A percentile compares a stretch with the other conserved stretches of the same genome.
Conservation (phyloP, 2,113 vertebrate genomes). For the Nothoprocta pentlandii region DNA sequence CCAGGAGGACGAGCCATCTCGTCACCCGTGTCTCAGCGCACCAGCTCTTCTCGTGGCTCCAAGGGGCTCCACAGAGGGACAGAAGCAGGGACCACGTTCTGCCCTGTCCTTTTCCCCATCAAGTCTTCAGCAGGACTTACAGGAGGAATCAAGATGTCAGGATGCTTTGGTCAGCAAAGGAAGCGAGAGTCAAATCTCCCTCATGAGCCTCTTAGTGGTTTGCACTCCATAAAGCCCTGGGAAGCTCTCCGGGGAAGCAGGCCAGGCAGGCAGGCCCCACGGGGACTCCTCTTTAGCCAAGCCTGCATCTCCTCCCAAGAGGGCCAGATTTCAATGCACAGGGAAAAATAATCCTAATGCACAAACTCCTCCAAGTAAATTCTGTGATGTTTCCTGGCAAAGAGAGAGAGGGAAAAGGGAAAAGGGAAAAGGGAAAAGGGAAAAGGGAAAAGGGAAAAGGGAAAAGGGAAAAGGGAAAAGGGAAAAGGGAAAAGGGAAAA, state of each 20-base stretch:
- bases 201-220: not conserved
- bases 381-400: not conserved
- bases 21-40: accelerated
- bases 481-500: too few species aligned
- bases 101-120: not conserved
- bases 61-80: not conserved
- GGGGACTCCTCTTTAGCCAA: not conserved
- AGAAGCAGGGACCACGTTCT: not conserved
- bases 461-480: too few species aligned
- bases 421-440: too few species aligned
- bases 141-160: not conserved
- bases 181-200: not conserved
- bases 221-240: not conserved
- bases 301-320: not conserved
- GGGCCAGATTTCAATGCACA: not conserved
- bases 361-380: too few species aligned
- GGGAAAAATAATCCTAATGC: not conserved
- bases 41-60: not conserved
- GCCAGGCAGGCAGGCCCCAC: not conserved
- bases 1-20: accelerated
- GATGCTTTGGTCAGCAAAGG: too few species aligned
- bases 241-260: not conserved
- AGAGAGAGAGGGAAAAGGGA: too few species aligned
- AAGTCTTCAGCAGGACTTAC: not conserved
- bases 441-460: too few species aligned